phyloP scores from a whole-genome alignment of 2,797 vertebrate species.

The Selene dorsalis region DNA sequence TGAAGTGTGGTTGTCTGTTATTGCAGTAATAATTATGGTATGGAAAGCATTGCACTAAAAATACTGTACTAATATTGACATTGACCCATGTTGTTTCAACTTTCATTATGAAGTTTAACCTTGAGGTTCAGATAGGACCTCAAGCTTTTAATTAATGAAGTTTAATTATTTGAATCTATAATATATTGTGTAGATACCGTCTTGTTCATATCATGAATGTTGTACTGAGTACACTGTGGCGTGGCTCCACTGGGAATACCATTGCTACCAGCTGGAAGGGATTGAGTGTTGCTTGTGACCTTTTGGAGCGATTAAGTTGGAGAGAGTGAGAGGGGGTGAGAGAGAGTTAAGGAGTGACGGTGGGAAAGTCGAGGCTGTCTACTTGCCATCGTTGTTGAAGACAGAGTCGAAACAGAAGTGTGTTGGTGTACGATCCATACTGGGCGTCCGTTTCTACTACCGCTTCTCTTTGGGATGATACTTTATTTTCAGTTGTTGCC shows the following conservation, averaged over 20 bases:
- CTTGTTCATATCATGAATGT: background rate
- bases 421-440: background rate
- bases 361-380: constrained; percentile 40
- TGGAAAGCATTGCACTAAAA: too few species aligned
- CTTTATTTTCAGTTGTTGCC: background rate
- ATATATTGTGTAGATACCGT: background rate
- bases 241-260: constrained; percentile 37
- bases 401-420: background rate
- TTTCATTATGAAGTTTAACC: background rate
- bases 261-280: constrained; percentile 63
- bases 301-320: constrained; percentile 49
- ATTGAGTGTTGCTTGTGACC: constrained; percentile 75
- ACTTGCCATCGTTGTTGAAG: background rate
- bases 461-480: constrained; percentile 11
- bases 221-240: background rate
- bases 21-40: too few species aligned
- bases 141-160: too few species aligned
- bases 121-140: background rate
- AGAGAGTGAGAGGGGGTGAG: background rate
- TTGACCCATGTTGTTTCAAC: background rate
- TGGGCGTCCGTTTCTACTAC: background rate
- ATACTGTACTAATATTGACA: background rate
- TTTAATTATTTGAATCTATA: background rate
- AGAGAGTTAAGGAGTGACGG: constrained; percentile 1
- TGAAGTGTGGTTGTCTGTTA: too few species aligned